Evolutionary conservation across 2,797 vertebrate species (phyloP).

Genomic region (Parauchenoglanis punctatus): DNA sequence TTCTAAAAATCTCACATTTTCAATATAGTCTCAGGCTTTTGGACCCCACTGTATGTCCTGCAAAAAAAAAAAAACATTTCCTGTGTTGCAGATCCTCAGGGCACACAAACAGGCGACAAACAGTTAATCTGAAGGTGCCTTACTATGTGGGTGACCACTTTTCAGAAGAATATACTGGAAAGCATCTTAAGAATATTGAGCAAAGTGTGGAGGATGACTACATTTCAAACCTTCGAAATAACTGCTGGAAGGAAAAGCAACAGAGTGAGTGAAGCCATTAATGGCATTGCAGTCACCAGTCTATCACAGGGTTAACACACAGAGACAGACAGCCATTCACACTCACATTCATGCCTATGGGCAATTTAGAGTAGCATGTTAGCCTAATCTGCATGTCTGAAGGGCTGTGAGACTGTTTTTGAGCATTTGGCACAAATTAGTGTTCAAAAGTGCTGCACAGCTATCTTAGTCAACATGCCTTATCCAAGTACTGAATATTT

Average conservation of each 20-base stretch:
- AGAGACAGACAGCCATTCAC: too few relatives aligned
- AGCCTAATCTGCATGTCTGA: too few relatives aligned
- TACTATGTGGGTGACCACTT: constrained; percentile 92
- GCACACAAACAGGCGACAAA: constrained; percentile 85
- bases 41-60: background rate
- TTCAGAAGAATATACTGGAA: constrained; percentile 85
- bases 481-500: background rate
- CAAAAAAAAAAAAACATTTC: background rate
- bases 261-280: constrained; percentile 83
- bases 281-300: background rate
- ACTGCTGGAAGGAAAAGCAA: constrained; percentile 99
- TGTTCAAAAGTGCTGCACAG: background rate
- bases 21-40: background rate
- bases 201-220: constrained; percentile 95
- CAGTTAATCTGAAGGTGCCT: constrained; percentile 87
- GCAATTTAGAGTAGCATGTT: too few relatives aligned
- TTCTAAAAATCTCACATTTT: background rate
- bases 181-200: constrained; percentile 86
- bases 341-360: too few relatives aligned
- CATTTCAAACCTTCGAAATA: constrained; percentile 95
- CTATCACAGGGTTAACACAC: too few relatives aligned
- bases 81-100: constrained; percentile 83
- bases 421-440: background rate
- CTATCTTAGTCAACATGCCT: background rate
- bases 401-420: too few relatives aligned